These are phyloP conservation scores for Bradypodion pumilum DNA, from an alignment of 2,797 vertebrate genomes.

Conservation along the genomic window DNA sequence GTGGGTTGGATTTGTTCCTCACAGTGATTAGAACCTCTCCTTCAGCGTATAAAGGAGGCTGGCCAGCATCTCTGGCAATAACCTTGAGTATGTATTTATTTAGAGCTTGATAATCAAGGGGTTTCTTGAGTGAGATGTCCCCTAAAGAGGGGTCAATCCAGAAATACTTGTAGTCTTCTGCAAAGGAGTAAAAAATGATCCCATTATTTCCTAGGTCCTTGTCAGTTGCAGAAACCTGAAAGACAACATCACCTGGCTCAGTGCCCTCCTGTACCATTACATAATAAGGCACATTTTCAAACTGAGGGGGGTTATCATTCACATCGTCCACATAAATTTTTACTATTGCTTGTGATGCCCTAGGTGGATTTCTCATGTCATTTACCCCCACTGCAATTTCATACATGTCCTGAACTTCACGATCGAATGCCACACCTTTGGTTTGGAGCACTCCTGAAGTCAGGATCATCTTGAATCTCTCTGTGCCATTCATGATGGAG, in stretches of 20 bases:
- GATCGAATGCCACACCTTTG: conserved; percentile 85
- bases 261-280: conserved; percentile 86
- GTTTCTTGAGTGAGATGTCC: conserved; percentile 90
- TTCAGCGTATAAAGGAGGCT: conserved; percentile 76
- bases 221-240: conserved; percentile 89
- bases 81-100: conserved; percentile 90
- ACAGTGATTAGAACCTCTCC: conserved; percentile 87
- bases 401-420: conserved; percentile 83
- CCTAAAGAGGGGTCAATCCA: conserved; percentile 90
- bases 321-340: conserved; percentile 88
- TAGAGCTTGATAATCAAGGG: conserved; percentile 89
- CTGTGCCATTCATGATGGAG: conserved; percentile 84
- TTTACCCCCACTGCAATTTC: conserved; percentile 86
- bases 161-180: conserved; percentile 89
- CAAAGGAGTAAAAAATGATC: conserved; percentile 83
- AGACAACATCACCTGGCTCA: conserved; percentile 92
- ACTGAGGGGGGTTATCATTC: conserved; percentile 90
- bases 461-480: conserved; percentile 81
- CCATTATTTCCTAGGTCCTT: conserved; percentile 87
- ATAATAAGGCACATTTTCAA: conserved; percentile 89
- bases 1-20: conserved; percentile 91
- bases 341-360: conserved; percentile 84
- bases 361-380: conserved; percentile 83
- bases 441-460: conserved; percentile 91
- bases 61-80: conserved; percentile 84